A percentile compares a stretch with the other conserved stretches of the same genome.
These are phyloP conservation scores for Ataeniobius toweri DNA, from an alignment of 2,797 vertebrate species.

Conservation along the genomic window DNA sequence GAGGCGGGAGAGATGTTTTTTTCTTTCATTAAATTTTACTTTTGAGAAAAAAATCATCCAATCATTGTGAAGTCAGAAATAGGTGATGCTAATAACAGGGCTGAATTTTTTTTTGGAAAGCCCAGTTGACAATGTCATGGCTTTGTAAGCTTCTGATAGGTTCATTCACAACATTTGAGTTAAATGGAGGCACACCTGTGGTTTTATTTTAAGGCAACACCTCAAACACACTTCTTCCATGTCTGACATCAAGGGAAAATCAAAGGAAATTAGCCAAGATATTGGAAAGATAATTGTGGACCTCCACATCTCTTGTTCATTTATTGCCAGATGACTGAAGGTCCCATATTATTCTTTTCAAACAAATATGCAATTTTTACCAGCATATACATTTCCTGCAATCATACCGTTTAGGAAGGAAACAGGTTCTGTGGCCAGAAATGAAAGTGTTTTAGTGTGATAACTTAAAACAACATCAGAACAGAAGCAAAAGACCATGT, in stretches of 20 bases:
- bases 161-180: neutral
- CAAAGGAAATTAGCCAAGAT: neutral
- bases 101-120: neutral
- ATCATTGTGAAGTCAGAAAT: neutral
- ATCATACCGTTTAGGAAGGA: neutral
- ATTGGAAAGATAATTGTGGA: neutral
- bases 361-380: neutral
- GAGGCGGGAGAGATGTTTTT: constrained; percentile 83
- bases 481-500: no score
- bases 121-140: neutral
- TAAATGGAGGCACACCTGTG: neutral
- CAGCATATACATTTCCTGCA: neutral
- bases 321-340: neutral
- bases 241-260: no score
- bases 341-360: neutral
- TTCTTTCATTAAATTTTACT: neutral
- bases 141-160: neutral
- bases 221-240: no score
- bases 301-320: neutral
- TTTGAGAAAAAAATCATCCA: neutral
- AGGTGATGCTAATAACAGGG: neutral
- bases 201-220: neutral
- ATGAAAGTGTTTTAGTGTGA: neutral
- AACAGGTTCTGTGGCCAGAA: neutral
- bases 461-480: neutral